These are phyloP conservation scores for Quadroppia sp. DNA, from an alignment of 2,888 invertebrate species.

Conservation along the genomic window DNA sequence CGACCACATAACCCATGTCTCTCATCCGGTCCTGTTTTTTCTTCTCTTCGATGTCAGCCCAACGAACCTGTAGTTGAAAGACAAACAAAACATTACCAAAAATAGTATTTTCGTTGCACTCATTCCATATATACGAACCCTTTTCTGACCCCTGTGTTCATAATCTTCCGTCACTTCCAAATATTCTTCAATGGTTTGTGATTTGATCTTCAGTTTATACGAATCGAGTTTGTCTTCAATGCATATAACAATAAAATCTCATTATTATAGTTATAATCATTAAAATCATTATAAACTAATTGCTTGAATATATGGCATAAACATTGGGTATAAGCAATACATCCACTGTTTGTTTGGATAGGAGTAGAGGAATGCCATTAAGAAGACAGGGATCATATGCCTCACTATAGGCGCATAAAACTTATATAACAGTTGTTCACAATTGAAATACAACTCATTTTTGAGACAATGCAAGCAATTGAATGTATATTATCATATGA, in stretches of 20 bases:
- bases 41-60: conserved; percentile 95
- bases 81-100: too few relatives aligned
- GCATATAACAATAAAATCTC: conserved; percentile 10
- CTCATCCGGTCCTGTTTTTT: conserved; percentile 86
- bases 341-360: conserved; percentile 29
- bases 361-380: conserved; percentile 25
- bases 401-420: background rate
- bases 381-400: conserved; percentile 23
- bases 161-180: conserved; percentile 75
- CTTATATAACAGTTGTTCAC: background rate
- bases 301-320: conserved; percentile 21
- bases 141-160: conserved; percentile 64
- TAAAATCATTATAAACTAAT: conserved; percentile 27
- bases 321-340: conserved; percentile 22
- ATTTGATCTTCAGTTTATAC: conserved; percentile 62
- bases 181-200: conserved; percentile 85
- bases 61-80: conserved; percentile 73
- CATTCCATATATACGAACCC: too few relatives aligned
- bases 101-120: too few relatives aligned
- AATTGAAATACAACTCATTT: background rate
- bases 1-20: conserved; percentile 92
- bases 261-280: conserved; percentile 20
- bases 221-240: conserved; percentile 84
- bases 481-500: background rate
- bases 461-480: too few relatives aligned